phyloP scores from a whole-genome alignment of 2,888 invertebrate species.

The Cataglyphis rosenhaueri region DNA sequence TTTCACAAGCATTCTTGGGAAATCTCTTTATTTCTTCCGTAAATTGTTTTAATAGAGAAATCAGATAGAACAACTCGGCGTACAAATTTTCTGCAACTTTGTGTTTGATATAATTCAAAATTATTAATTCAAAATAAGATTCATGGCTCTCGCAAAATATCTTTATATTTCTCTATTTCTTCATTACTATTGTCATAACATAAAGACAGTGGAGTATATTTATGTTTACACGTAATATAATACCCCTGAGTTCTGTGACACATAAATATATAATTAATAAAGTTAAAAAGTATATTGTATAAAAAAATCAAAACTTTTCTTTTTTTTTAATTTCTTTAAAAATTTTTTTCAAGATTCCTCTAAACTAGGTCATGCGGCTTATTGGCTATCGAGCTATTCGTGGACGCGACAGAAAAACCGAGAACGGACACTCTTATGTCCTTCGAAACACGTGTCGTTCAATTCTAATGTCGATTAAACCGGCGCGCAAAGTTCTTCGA shows the following conservation, averaged over 20 bases:
- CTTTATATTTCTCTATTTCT: not conserved
- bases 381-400: slow-evolving; percentile 27
- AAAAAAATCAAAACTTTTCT: not conserved
- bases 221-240: not conserved
- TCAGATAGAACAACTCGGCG: not conserved
- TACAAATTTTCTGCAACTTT: not conserved
- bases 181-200: not conserved
- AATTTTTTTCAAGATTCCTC: not conserved
- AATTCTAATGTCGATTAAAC: slow-evolving; percentile 35
- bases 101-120: not conserved
- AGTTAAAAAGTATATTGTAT: not conserved
- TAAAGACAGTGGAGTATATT: not conserved
- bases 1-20: not conserved
- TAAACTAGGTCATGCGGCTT: not conserved
- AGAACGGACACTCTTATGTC: not conserved
- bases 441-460: slow-evolving; percentile 25
- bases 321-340: not conserved
- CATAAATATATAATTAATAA: slow-evolving; percentile 3
- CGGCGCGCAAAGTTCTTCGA: slow-evolving; percentile 7
- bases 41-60: not conserved
- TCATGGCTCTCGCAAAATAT: not conserved
- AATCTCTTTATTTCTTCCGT: not conserved
- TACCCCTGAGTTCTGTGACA: not conserved
- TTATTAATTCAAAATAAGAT: not conserved
- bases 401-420: slow-evolving; percentile 7